Percentiles rank a stretch among this genome's conserved stretches.
Conservation (phyloP, 2,113 vertebrate species). For the Mobula hypostoma region DNA sequence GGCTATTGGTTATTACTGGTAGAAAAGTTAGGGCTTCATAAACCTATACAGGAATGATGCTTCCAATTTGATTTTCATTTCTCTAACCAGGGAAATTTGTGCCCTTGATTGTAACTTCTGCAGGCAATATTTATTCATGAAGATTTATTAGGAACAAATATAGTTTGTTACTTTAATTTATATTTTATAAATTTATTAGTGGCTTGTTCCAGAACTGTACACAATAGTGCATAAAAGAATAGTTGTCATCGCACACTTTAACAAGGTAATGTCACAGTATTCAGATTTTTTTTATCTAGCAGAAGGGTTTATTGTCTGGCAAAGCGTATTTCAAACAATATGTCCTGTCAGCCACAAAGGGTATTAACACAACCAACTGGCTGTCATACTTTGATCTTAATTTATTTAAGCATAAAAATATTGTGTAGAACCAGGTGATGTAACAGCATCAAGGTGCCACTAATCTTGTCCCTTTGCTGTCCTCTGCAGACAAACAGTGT, state of each 20-base stretch:
- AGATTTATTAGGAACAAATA: not conserved
- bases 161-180: not conserved
- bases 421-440: constrained; percentile 30
- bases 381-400: constrained; percentile 15
- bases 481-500: constrained; percentile 7
- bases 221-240: not conserved
- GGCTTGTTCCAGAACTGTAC: not conserved
- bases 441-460: not conserved
- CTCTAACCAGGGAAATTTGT: not conserved
- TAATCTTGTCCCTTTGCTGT: not conserved
- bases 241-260: not conserved
- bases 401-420: constrained; percentile 32
- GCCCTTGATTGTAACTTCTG: not conserved
- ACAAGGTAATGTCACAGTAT: not conserved
- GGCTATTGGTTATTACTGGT: not conserved
- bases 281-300: not conserved
- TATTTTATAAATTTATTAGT: not conserved
- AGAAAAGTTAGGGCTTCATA: not conserved
- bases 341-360: not conserved
- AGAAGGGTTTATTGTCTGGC: no score
- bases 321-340: not conserved
- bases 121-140: not conserved
- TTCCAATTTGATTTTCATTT: not conserved
- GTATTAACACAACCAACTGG: not conserved
- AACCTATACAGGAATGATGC: not conserved